Conservation (phyloP, 1,140 invertebrate genomes). For the Acyrthosiphon pisum region DNA sequence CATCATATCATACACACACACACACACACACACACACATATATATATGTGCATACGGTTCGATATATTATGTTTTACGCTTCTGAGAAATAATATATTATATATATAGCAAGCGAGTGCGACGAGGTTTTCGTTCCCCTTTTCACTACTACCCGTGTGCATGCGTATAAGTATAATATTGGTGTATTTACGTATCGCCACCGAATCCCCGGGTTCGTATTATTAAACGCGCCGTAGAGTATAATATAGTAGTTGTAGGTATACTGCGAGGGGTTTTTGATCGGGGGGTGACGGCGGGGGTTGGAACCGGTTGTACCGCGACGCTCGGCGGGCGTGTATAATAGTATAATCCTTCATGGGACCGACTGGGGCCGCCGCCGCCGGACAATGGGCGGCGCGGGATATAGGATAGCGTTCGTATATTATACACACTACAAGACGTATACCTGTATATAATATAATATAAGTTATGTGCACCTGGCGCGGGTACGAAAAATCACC, state of each 20-base stretch:
- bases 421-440: too few species aligned
- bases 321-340: neutral
- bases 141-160: neutral
- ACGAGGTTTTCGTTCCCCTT: conserved; percentile 1
- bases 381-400: neutral
- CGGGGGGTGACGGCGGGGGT: neutral
- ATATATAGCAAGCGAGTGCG: neutral
- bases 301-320: conserved; percentile 29
- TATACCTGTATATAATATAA: neutral
- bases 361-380: neutral
- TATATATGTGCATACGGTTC: neutral
- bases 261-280: neutral
- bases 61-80: neutral
- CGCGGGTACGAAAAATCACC: neutral
- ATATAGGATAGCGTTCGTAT: neutral
- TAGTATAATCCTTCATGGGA: conserved; percentile 24
- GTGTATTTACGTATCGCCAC: conserved; percentile 10
- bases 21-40: neutral
- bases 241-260: too few species aligned
- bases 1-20: neutral
- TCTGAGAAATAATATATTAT: conserved; percentile 29
- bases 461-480: neutral
- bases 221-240: neutral
- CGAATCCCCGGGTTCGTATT: neutral
- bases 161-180: neutral